Conservation (phyloP, 2,797 vertebrate species). For the Onychomys leucogaster region DNA sequence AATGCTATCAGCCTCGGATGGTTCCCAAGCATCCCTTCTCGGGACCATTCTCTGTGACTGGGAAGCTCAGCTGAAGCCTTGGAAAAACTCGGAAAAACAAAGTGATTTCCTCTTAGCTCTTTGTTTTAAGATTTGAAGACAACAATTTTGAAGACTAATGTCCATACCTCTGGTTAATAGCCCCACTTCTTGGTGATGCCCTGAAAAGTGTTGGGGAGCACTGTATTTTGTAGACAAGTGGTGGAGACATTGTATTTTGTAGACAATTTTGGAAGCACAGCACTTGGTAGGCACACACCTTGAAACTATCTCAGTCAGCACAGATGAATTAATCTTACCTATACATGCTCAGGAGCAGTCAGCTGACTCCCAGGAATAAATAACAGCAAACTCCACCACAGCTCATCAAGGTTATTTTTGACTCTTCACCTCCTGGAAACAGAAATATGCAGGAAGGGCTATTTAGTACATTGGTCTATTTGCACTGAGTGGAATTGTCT, state of each 20-base stretch:
- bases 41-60: neutral
- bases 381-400: neutral
- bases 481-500: constrained; percentile 52
- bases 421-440: constrained; percentile 7
- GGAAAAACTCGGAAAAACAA: neutral
- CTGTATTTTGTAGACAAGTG: neutral
- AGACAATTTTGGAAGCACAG: neutral
- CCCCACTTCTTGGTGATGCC: neutral
- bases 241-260: neutral
- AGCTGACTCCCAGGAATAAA: constrained; percentile 24
- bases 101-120: constrained; percentile 22
- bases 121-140: constrained; percentile 41
- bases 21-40: neutral
- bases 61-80: neutral
- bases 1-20: neutral
- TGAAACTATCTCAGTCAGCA: constrained; percentile 15
- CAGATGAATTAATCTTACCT: neutral
- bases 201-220: neutral
- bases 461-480: constrained; percentile 56
- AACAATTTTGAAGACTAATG: neutral
- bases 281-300: neutral
- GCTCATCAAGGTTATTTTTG: constrained; percentile 36
- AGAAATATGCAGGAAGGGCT: constrained; percentile 51
- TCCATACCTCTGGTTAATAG: neutral
- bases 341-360: neutral